These are phyloP conservation scores for Leptinotarsa rubiginosa DNA, from an alignment of 2,888 invertebrate genomes.

Conservation along the genomic window DNA sequence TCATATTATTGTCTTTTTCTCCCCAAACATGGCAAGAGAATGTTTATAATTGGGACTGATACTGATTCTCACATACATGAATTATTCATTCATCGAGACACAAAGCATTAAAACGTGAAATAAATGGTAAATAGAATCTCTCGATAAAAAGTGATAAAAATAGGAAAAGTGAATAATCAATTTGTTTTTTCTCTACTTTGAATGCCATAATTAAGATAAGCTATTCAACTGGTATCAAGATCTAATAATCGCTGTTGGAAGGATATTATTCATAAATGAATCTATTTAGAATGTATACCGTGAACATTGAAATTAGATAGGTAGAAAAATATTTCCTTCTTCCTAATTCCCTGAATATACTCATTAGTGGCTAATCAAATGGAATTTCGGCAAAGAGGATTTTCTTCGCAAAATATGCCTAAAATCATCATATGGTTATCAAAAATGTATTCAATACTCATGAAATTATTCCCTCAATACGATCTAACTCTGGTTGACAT, in stretches of 20 bases:
- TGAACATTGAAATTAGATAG: background rate
- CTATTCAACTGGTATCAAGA: constrained; percentile 11
- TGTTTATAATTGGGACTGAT: background rate
- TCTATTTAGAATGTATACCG: background rate
- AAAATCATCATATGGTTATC: no score
- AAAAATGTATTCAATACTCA: no score
- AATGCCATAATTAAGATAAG: background rate
- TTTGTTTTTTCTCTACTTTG: constrained; percentile 1
- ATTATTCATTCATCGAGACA: constrained; percentile 5
- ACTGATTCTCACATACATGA: background rate
- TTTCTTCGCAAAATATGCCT: no score
- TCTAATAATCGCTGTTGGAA: background rate
- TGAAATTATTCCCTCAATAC: no score
- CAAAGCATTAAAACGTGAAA: constrained; percentile 5
- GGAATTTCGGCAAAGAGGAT: no score
- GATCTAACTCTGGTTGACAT: no score
- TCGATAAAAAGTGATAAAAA: background rate
- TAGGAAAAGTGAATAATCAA: constrained; percentile 4
- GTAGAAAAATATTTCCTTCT: background rate
- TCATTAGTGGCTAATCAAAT: background rate
- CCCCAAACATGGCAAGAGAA: background rate
- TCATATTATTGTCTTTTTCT: no score
- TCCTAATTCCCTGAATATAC: background rate
- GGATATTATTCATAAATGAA: background rate
- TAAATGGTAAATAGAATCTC: background rate